Evolutionary conservation across 2,888 invertebrate genomes (phyloP).

Genomic region (Stenodera caucasica): DNA sequence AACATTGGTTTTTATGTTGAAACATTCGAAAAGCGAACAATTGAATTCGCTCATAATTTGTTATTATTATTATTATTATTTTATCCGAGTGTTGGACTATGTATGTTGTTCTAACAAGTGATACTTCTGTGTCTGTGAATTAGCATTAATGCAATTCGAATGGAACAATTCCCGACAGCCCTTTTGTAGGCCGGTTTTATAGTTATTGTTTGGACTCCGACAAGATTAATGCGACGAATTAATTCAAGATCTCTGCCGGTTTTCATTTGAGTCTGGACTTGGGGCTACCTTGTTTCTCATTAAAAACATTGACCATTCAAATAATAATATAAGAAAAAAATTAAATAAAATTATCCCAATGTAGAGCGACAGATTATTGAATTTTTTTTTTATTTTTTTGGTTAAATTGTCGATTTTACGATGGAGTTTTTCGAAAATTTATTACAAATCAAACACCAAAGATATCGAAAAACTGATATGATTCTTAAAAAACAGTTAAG

Average conservation of each 20-base stretch:
- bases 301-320: constrained; percentile 29
- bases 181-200: constrained; percentile 9
- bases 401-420: too few species aligned
- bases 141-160: constrained; percentile 39
- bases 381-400: too few species aligned
- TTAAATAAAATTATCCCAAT: background rate
- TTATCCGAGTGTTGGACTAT: background rate
- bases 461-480: too few species aligned
- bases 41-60: too few species aligned
- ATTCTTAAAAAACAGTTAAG: background rate
- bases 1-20: too few species aligned
- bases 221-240: constrained; percentile 41
- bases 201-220: constrained; percentile 32
- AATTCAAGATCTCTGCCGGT: constrained; percentile 39
- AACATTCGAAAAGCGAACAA: too few species aligned
- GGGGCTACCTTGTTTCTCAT: constrained; percentile 22
- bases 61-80: too few species aligned
- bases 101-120: constrained; percentile 21
- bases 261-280: constrained; percentile 29
- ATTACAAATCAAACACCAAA: too few species aligned
- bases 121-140: constrained; percentile 31
- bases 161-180: constrained; percentile 32
- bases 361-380: too few species aligned
- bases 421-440: too few species aligned
- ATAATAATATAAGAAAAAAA: constrained; percentile 22